phyloP scores from a whole-genome alignment of 1,140 invertebrate species.

The Andrena cerasifolii region DNA sequence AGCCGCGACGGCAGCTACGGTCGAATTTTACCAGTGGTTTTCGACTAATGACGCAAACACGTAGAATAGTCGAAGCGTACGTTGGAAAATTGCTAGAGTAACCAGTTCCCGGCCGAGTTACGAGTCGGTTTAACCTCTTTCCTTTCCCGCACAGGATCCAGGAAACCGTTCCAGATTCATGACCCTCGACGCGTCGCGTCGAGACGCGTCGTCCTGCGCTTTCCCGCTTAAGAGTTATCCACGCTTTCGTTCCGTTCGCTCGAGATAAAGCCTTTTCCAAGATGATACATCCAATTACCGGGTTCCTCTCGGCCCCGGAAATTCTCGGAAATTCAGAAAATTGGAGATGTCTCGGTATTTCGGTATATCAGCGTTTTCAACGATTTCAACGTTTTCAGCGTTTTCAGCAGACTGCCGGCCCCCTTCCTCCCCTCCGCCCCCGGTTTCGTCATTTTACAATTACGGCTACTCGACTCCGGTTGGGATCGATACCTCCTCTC shows the following conservation, averaged over 20 bases:
- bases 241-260: background rate
- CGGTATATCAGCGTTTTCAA: slow-evolving; percentile 2
- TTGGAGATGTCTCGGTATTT: background rate
- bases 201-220: slow-evolving; percentile 17
- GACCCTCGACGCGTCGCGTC: slow-evolving; percentile 15
- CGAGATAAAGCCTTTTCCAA: background rate
- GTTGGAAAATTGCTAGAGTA: slow-evolving; percentile 61
- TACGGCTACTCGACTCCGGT: background rate
- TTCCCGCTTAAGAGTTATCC: background rate
- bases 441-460: background rate
- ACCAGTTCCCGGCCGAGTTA: slow-evolving; percentile 1
- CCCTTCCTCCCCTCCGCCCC: too few relatives aligned
- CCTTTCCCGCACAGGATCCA: background rate
- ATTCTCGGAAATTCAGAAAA: background rate
- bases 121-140: slow-evolving; percentile 1
- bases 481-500: background rate
- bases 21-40: slow-evolving; percentile 73
- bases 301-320: too few relatives aligned
- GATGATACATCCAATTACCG: slow-evolving; percentile 33
- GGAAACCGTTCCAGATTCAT: slow-evolving; percentile 17
- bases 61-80: slow-evolving; percentile 52
- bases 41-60: slow-evolving; percentile 76
- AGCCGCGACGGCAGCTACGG: slow-evolving; percentile 48
- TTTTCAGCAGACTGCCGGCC: too few relatives aligned
- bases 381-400: background rate